Conservation (phyloP, 1,140 invertebrate species). For the Polypedilum vanderplanki region DNA sequence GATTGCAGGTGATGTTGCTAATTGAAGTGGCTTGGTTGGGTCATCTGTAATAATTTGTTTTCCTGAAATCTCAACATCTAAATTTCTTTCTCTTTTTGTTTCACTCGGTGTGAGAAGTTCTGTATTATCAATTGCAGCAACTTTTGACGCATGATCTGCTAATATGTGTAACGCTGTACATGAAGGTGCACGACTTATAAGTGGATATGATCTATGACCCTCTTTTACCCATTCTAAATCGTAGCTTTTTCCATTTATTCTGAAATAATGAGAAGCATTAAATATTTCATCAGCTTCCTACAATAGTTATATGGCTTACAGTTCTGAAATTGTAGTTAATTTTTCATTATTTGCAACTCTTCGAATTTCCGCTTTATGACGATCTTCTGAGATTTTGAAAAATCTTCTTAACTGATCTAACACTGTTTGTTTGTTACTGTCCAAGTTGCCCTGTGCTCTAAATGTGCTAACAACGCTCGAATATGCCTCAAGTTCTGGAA, state of each 20-base stretch:
- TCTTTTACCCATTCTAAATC: conserved; percentile 79
- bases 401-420: conserved; percentile 71
- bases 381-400: conserved; percentile 80
- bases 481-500: conserved; percentile 84
- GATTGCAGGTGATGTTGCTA: background rate
- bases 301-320: conserved; percentile 54
- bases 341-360: conserved; percentile 86
- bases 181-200: conserved; percentile 71
- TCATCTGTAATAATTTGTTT: background rate
- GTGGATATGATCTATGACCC: conserved; percentile 69
- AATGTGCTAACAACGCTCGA: conserved; percentile 79
- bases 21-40: background rate
- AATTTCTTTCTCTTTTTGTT: conserved; percentile 32
- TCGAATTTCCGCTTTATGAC: conserved; percentile 83
- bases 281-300: conserved; percentile 36
- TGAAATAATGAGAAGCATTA: conserved; percentile 44
- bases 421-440: conserved; percentile 73
- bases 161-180: conserved; percentile 76
- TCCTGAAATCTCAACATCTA: background rate
- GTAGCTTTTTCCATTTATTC: conserved; percentile 71
- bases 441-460: conserved; percentile 82
- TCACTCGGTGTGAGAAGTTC: conserved; percentile 43
- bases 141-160: conserved; percentile 59
- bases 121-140: conserved; percentile 46
- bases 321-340: conserved; percentile 76